Evolutionary conservation across 2,888 invertebrate species (phyloP).

Genomic region (Hirtodrosophila histrioides): DNA sequence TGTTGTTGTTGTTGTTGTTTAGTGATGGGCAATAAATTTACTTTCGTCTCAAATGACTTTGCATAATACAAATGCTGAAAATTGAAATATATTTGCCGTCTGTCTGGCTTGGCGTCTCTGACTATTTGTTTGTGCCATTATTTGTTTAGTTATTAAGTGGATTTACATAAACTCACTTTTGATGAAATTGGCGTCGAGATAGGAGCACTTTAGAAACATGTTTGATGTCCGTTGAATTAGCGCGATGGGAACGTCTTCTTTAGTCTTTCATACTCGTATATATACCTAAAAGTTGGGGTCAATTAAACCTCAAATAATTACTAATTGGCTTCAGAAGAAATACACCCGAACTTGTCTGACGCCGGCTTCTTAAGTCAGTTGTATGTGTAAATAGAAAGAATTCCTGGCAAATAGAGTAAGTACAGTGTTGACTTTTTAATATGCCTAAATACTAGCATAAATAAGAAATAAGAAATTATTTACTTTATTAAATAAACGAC

Average conservation of each 20-base stretch:
- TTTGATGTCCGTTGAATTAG: not conserved
- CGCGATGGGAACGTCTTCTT: not conserved
- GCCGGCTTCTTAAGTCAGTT: not conserved
- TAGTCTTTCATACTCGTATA: no score
- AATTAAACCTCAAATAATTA: no score
- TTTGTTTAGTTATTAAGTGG: slow-evolving; percentile 65
- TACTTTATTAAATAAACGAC: slow-evolving; percentile 7
- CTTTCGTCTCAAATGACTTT: slow-evolving; percentile 69
- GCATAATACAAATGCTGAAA: slow-evolving; percentile 65
- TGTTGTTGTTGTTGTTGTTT: slow-evolving; percentile 10
- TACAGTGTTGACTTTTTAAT: slow-evolving; percentile 4
- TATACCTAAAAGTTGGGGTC: no score
- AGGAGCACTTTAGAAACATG: slow-evolving; percentile 22
- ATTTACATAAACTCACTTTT: slow-evolving; percentile 56
- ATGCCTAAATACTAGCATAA: not conserved
- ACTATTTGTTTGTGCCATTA: slow-evolving; percentile 35
- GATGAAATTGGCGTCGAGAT: slow-evolving; percentile 23
- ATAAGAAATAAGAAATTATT: slow-evolving; percentile 6
- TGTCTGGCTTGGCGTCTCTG: slow-evolving; percentile 24
- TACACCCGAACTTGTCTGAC: no score
- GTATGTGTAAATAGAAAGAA: slow-evolving; percentile 4
- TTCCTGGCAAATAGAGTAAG: slow-evolving; percentile 11
- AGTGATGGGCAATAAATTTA: slow-evolving; percentile 64
- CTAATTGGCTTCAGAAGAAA: no score
- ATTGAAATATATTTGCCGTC: slow-evolving; percentile 52